Evolutionary conservation across 2,888 invertebrate genomes (phyloP).

Genomic region (Carterocephalus palaemon): DNA sequence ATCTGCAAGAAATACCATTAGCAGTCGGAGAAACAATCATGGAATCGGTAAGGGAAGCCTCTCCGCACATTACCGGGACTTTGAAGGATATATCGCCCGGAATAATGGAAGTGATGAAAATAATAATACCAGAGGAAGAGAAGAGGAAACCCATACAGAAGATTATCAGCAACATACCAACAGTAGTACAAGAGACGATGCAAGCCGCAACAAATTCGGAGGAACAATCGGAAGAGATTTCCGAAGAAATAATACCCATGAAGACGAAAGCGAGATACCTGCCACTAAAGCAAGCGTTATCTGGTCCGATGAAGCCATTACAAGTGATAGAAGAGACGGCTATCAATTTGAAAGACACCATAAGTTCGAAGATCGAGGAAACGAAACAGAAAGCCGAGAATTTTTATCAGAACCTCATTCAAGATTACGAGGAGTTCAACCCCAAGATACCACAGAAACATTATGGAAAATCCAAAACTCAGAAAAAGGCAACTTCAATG

Average conservation of each 20-base stretch:
- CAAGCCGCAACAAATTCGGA: slow-evolving; percentile 56
- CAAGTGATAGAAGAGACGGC: slow-evolving; percentile 43
- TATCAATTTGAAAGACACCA: slow-evolving; percentile 47
- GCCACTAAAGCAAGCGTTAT: slow-evolving; percentile 31
- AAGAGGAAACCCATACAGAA: slow-evolving; percentile 54
- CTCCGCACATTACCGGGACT: slow-evolving; percentile 68
- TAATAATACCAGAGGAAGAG: slow-evolving; percentile 54
- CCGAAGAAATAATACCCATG: slow-evolving; percentile 43
- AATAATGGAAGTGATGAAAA: slow-evolving; percentile 67
- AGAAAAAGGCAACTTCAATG: slow-evolving; percentile 54
- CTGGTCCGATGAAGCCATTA: slow-evolving; percentile 41
- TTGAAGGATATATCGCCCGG: slow-evolving; percentile 70
- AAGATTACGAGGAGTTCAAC: slow-evolving; percentile 57
- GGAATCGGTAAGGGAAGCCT: slow-evolving; percentile 67
- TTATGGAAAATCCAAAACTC: slow-evolving; percentile 50
- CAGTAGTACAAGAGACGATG: slow-evolving; percentile 64
- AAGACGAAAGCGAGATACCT: slow-evolving; percentile 37
- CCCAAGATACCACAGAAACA: slow-evolving; percentile 48
- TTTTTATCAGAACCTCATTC: slow-evolving; percentile 60
- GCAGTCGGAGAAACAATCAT: slow-evolving; percentile 69
- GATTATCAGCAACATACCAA: slow-evolving; percentile 62
- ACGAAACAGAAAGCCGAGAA: slow-evolving; percentile 61
- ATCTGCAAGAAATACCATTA: slow-evolving; percentile 72
- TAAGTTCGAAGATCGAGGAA: slow-evolving; percentile 56
- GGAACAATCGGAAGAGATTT: slow-evolving; percentile 43